Base-by-base conservation (phyloP, 2,888 invertebrate genomes). In the Epiblema foenella region DNA sequence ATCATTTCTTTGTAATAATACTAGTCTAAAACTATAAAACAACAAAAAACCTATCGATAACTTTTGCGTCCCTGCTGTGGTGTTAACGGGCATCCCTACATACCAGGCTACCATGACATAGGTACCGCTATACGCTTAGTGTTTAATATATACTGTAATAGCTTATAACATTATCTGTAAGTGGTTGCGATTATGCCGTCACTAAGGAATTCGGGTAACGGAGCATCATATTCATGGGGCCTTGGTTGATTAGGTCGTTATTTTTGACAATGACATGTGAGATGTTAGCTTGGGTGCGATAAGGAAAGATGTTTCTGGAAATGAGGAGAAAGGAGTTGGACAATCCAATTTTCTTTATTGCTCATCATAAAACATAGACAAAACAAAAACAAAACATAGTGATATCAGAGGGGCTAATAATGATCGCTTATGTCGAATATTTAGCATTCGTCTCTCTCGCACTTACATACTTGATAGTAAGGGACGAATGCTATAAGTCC, bases 61-160 rank as follows among this genome's bases (percentile, higher is more conserved):
- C 17, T 54, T 66, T 49, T 46, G 62, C 71, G 39, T 80, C 89
- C 84, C 88, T 89, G 87, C 64, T 29, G 56, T 75, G 71, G 73
- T 81, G 83, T 83, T 91, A 91, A 90, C 90, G 89, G 90, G 83
- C 83, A 89, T 84, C 83, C 85, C 88, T 88, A 90, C 88, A 89
- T 89, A 91, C 83, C 77, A 67, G 72, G 72, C 73, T 83, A 84
- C 83, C 83, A 69, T 84, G 83, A 90, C 89, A 91, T 90, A 86
- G 87, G 83, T 91, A 91, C 92, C 92, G 92, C 91, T 91, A 91
- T 85, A 81, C 89, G 85, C 85, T 85, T 87, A 88, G 88, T 85
- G 81, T 87, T 86, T 86, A 80, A 70, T 70, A 70, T 29, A 66
- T 70, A 60, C 51, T 81, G 83, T 85, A 85, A 87, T 87, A 84